These are phyloP conservation scores for Epizoanthus rinbou DNA, from an alignment of 92 coral and sea anemone species.

Conservation along the genomic window DNA sequence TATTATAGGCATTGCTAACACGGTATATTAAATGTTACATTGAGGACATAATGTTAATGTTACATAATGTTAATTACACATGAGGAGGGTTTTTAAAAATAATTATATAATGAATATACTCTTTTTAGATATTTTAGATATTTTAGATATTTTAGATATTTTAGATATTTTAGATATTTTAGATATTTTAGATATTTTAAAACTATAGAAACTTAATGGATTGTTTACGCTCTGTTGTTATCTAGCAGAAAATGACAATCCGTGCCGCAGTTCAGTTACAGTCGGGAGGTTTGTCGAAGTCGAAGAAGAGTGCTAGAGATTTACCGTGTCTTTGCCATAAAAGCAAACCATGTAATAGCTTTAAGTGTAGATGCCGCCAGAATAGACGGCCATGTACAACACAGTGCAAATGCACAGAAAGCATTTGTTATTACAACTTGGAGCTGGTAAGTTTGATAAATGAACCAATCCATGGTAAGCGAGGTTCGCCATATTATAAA, in stretches of 20 bases:
- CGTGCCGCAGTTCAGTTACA: constrained; percentile 46
- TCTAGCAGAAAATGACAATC: background rate
- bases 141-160: too few relatives aligned
- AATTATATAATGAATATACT: too few relatives aligned
- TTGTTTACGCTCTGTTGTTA: background rate
- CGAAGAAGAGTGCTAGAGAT: background rate
- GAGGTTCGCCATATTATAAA: too few relatives aligned
- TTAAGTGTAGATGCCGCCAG: constrained; percentile 46
- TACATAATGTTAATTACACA: too few relatives aligned
- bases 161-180: too few relatives aligned
- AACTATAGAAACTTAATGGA: background rate
- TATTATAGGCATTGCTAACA: too few relatives aligned
- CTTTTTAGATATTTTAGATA: too few relatives aligned
- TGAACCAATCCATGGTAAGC: background rate
- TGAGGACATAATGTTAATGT: too few relatives aligned
- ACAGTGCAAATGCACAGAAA: constrained; percentile 26
- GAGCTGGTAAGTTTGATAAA: background rate
- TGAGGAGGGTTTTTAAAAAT: too few relatives aligned
- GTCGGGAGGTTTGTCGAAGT: background rate
- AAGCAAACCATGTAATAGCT: constrained; percentile 45
- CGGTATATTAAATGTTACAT: too few relatives aligned
- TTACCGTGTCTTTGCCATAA: constrained; percentile 32
- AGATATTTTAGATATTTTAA: too few relatives aligned
- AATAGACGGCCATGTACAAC: constrained; percentile 25
- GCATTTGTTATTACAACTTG: constrained; percentile 13